Evolutionary conservation across 2,797 vertebrate species (phyloP).

Genomic region (Botia almorhae): DNA sequence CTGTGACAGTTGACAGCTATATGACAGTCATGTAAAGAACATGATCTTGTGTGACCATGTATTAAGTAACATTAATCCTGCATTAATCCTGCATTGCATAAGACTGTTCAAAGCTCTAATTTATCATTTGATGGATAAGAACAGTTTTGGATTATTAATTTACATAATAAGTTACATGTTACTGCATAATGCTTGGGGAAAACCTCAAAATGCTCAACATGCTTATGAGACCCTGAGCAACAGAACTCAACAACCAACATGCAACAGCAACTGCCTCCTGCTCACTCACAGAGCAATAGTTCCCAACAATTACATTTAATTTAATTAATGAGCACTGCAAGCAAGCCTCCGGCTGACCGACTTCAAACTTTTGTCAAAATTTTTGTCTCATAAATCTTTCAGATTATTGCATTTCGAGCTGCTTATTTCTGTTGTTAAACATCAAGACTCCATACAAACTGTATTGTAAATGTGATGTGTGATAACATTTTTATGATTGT

Average conservation of each 20-base stretch:
- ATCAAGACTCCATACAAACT: not conserved
- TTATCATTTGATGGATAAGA: not conserved
- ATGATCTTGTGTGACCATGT: not conserved
- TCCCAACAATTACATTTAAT: constrained; percentile 23
- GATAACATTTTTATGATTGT: not conserved
- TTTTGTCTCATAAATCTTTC: constrained; percentile 14
- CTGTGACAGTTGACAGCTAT: too few species aligned
- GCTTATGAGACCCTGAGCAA: not conserved
- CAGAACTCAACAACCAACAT: not conserved
- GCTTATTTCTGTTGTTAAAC: not conserved
- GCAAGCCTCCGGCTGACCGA: constrained; percentile 28
- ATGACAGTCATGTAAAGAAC: not conserved
- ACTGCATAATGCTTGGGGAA: constrained; percentile 26
- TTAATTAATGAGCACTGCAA: constrained; percentile 36
- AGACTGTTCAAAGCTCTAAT: not conserved
- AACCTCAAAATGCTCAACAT: constrained; percentile 1
- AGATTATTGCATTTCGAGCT: constrained; percentile 1
- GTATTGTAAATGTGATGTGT: not conserved
- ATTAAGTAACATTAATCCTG: not conserved
- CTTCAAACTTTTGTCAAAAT: constrained; percentile 10
- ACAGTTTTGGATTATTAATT: constrained; percentile 3
- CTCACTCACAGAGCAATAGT: not conserved
- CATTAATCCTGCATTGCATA: not conserved
- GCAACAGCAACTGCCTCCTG: not conserved
- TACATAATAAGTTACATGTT: constrained; percentile 22